phyloP scores from a whole-genome alignment of 2,797 vertebrate genomes.

The Remorina albescens region DNA sequence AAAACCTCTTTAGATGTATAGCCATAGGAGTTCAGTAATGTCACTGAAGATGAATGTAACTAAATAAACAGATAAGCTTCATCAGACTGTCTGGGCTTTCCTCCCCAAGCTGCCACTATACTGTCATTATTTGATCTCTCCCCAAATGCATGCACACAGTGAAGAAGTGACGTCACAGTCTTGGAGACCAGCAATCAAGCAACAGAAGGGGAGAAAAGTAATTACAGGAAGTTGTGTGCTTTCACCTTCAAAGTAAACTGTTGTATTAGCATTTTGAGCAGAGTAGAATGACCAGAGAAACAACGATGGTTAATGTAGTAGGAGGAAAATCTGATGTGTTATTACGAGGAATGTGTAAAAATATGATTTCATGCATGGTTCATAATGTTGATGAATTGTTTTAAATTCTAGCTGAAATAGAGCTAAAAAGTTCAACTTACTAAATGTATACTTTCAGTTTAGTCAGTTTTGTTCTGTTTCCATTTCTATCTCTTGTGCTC shows the following conservation, averaged over 20 bases:
- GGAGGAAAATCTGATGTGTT: background rate
- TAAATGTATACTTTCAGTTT: no score
- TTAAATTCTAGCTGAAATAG: no score
- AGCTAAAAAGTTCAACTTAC: no score
- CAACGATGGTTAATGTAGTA: background rate
- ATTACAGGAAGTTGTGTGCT: slow-evolving; percentile 22
- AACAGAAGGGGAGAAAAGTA: background rate
- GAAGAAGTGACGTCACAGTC: slow-evolving; percentile 49
- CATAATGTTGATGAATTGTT: no score
- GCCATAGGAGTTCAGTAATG: slow-evolving; percentile 13
- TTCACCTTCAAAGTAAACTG: slow-evolving; percentile 52
- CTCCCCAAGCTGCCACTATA: background rate
- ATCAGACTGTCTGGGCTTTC: background rate
- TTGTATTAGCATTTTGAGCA: rapidly evolving
- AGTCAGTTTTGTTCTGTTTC: no score
- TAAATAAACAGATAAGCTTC: slow-evolving; percentile 44
- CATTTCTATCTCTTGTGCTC: no score
- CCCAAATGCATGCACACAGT: slow-evolving; percentile 23
- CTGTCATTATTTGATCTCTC: background rate
- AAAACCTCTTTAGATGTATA: slow-evolving; percentile 35
- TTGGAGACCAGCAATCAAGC: slow-evolving; percentile 14
- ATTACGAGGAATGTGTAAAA: no score
- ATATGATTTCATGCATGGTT: no score
- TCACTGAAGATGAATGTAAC: slow-evolving; percentile 22
- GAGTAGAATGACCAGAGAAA: no score